Evolutionary conservation across 2,113 vertebrate species (phyloP).

Genomic region (Anguilla japonica): DNA sequence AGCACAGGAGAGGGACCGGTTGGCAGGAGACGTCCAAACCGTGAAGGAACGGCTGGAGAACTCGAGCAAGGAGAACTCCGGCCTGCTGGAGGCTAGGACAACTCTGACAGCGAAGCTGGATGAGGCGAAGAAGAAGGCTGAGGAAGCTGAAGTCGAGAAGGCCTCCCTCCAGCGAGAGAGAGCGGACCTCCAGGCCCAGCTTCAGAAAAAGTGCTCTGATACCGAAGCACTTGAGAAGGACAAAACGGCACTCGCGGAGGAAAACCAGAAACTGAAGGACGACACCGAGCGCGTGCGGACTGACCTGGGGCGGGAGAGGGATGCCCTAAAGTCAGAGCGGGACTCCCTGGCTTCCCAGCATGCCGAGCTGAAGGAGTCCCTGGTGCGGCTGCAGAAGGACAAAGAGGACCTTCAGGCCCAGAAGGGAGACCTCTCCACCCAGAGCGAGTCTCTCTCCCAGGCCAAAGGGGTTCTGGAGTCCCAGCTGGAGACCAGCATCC

Average conservation of each 20-base stretch:
- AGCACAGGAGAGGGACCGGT: constrained; percentile 67
- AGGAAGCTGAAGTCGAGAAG: constrained; percentile 59
- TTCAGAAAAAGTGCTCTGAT: constrained; percentile 63
- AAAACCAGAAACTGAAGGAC: constrained; percentile 64
- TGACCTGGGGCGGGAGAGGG: constrained; percentile 62
- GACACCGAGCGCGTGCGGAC: constrained; percentile 56
- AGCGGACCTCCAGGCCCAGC: constrained; percentile 60
- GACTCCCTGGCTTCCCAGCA: constrained; percentile 53
- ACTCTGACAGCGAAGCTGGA: constrained; percentile 68
- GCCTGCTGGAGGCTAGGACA: constrained; percentile 63
- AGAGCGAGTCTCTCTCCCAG: constrained; percentile 61
- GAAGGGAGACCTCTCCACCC: constrained; percentile 57
- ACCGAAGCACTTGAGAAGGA: constrained; percentile 65
- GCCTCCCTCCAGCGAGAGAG: constrained; percentile 56
- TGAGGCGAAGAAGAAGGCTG: constrained; percentile 62
- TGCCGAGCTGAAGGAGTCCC: constrained; percentile 53
- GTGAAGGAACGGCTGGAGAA: constrained; percentile 69
- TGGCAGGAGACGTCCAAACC: constrained; percentile 59
- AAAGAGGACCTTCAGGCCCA: constrained; percentile 51
- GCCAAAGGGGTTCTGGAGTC: constrained; percentile 67
- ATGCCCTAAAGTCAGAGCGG: constrained; percentile 61
- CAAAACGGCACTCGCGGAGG: constrained; percentile 61
- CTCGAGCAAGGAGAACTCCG: constrained; percentile 59
- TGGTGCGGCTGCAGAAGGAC: constrained; percentile 62
- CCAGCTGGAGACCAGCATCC: constrained; percentile 56